Evolutionary conservation across 2,888 invertebrate species (phyloP).

Genomic region (Gnatocerus cornutus): DNA sequence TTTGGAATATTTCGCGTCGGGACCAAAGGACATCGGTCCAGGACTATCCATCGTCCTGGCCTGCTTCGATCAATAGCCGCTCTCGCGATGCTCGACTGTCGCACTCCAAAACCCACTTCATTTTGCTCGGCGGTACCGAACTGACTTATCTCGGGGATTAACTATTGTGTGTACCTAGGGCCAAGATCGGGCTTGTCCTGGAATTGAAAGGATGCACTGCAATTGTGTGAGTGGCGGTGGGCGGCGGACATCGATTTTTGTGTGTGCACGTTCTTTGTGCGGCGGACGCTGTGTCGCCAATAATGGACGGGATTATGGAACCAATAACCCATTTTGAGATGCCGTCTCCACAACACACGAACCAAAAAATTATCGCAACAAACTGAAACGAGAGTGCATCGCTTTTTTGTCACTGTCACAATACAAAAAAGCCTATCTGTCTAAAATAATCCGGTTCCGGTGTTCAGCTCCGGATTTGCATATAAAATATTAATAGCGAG

Average conservation of each 20-base stretch:
- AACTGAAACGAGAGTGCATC: too few species aligned
- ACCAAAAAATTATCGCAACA: not conserved
- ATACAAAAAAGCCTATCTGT: too few species aligned
- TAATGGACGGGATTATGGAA: constrained; percentile 2
- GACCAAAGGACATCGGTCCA: constrained; percentile 45
- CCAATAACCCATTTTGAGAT: not conserved
- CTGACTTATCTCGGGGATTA: constrained; percentile 49
- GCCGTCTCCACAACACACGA: not conserved
- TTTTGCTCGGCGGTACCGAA: constrained; percentile 49
- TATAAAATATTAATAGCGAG: constrained; percentile 37
- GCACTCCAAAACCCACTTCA: constrained; percentile 58
- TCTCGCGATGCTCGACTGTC: constrained; percentile 56
- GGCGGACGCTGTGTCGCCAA: not conserved
- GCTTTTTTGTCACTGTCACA: too few species aligned
- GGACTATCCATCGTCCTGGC: constrained; percentile 49
- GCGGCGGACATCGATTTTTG: constrained; percentile 24
- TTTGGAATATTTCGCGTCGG: constrained; percentile 34
- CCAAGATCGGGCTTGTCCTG: constrained; percentile 5
- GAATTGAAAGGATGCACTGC: constrained; percentile 20
- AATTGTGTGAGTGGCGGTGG: not conserved
- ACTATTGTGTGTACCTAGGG: constrained; percentile 35
- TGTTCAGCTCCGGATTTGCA: not conserved
- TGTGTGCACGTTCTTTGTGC: constrained; percentile 1
- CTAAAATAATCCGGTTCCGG: too few species aligned
- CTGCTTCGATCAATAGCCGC: constrained; percentile 48